Evolutionary conservation across 2,888 invertebrate species (phyloP).

Genomic region (Xylocampa areola): DNA sequence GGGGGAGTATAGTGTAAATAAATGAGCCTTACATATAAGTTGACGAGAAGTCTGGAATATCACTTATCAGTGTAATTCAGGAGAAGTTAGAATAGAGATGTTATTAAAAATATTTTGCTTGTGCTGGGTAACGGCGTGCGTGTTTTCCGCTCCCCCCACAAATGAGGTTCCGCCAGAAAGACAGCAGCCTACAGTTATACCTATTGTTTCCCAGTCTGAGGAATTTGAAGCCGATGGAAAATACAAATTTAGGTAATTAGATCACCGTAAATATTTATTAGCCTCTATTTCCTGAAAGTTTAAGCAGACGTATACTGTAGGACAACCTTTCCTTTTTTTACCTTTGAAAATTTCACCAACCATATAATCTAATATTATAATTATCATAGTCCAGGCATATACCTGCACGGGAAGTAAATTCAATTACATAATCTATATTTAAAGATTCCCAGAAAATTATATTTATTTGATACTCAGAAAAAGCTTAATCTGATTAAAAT

Average conservation of each 20-base stretch:
- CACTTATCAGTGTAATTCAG: slow-evolving; percentile 80
- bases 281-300: too few species aligned
- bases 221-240: slow-evolving; percentile 87
- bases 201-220: slow-evolving; percentile 87
- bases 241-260: slow-evolving; percentile 85
- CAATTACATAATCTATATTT: too few species aligned
- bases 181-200: slow-evolving; percentile 81
- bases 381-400: too few species aligned
- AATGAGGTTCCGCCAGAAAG: slow-evolving; percentile 75
- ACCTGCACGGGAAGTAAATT: too few species aligned
- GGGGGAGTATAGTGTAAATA: slow-evolving; percentile 89
- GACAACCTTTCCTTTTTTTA: too few species aligned
- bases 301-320: too few species aligned
- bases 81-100: slow-evolving; percentile 77
- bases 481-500: too few species aligned
- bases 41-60: slow-evolving; percentile 82
- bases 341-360: too few species aligned
- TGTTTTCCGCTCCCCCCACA: slow-evolving; percentile 70
- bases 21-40: slow-evolving; percentile 87
- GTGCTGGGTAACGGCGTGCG: slow-evolving; percentile 64
- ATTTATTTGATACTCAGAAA: too few species aligned
- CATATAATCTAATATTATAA: too few species aligned
- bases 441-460: too few species aligned
- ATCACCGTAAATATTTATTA: slow-evolving; percentile 1
- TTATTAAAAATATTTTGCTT: slow-evolving; percentile 72